Percentiles rank a stretch among this genome's conserved stretches.
These are phyloP conservation scores for Solen grandis DNA, from an alignment of 1,140 invertebrate species.

Conservation along the genomic window DNA sequence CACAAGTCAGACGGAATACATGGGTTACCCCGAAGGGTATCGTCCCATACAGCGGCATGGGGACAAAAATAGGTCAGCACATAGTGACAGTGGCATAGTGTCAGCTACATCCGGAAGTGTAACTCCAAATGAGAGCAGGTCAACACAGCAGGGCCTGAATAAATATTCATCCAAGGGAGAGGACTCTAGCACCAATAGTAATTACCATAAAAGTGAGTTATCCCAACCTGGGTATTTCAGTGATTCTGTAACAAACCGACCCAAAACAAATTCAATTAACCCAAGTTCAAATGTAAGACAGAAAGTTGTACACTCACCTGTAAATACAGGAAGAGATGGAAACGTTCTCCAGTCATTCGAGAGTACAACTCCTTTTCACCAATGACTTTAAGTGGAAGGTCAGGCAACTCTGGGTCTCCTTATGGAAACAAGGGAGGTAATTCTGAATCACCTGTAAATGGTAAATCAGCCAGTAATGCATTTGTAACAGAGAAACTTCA, in stretches of 20 bases:
- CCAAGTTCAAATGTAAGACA: neutral
- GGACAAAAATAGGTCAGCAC: conserved; percentile 46
- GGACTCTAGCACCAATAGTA: neutral
- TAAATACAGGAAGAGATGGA: conserved; percentile 7
- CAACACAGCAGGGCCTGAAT: neutral
- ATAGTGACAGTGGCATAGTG: conserved; percentile 58
- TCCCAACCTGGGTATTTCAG: conserved; percentile 45
- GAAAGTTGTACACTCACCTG: conserved; percentile 40
- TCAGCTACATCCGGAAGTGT: conserved; percentile 36
- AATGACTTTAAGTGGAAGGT: neutral
- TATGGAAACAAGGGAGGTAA: conserved; percentile 1
- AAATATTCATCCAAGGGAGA: neutral
- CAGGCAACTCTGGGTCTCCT: neutral
- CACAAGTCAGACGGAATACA: conserved; percentile 2
- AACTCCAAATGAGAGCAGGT: conserved; percentile 6
- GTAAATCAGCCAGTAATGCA: conserved; percentile 27
- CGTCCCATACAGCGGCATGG: conserved; percentile 52
- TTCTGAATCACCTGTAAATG: conserved; percentile 35
- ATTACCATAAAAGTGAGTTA: conserved; percentile 21
- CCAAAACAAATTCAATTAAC: neutral
- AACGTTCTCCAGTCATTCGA: conserved; percentile 44
- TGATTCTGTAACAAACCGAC: conserved; percentile 1
- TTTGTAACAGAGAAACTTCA: conserved; percentile 65
- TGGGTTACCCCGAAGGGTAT: conserved; percentile 40
- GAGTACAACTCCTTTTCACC: conserved; percentile 43